Conservation (phyloP, 2,797 vertebrate genomes). For the Mycteria americana region DNA sequence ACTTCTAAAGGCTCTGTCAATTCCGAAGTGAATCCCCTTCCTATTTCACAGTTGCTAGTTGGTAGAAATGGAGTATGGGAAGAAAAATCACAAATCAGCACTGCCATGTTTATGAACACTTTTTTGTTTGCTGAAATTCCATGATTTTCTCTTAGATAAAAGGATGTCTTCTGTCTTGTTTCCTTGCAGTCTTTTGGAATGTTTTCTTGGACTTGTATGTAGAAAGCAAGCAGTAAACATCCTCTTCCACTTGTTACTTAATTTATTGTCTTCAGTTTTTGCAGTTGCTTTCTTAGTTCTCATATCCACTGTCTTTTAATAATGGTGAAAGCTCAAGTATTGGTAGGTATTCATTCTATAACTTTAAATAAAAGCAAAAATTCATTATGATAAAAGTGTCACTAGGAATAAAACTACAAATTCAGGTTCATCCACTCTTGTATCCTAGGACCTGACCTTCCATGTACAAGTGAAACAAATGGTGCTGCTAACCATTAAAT, state of each 20-base stretch:
- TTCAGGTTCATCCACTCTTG: not conserved
- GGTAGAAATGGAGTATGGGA: not conserved
- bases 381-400: not conserved
- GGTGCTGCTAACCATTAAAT: not conserved
- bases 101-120: not conserved
- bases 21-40: not conserved
- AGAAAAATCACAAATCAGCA: not conserved
- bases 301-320: not conserved
- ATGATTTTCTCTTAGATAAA: not conserved
- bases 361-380: not conserved
- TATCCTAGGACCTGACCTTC: not conserved
- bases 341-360: not conserved
- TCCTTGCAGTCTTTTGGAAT: not conserved
- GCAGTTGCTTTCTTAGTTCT: not conserved
- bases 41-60: not conserved
- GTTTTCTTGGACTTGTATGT: not conserved
- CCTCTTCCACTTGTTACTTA: not conserved
- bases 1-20: not conserved
- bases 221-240: not conserved
- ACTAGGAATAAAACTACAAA: not conserved
- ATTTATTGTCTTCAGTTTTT: not conserved
- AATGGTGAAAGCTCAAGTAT: not conserved
- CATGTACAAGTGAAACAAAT: not conserved
- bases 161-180: not conserved
- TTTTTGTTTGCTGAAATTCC: not conserved